Percentiles rank a stretch among this genome's conserved stretches.
Conservation (phyloP, 2,797 vertebrate genomes). For the Erpetoichthys calabaricus region DNA sequence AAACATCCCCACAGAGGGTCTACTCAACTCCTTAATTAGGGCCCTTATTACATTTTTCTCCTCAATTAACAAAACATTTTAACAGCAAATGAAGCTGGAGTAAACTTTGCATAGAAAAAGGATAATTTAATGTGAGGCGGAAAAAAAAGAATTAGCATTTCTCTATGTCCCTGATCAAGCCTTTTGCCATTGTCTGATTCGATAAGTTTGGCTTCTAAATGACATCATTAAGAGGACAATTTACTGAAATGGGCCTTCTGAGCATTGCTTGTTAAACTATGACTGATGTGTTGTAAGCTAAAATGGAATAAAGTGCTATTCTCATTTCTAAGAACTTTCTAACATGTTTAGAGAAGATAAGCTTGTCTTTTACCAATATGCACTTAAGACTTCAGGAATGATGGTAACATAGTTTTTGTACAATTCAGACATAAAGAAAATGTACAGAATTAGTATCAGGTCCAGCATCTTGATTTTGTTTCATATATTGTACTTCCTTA, state of each 20-base stretch:
- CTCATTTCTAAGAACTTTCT: no score
- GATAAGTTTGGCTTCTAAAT: background rate
- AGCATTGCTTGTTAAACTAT: background rate
- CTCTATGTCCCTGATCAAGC: background rate
- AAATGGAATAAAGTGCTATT: no score
- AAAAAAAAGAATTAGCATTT: background rate
- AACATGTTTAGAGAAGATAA: no score
- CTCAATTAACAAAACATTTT: constrained; percentile 1
- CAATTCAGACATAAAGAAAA: no score
- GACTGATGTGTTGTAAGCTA: background rate
- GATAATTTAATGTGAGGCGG: background rate
- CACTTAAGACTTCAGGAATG: no score
- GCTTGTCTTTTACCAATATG: no score
- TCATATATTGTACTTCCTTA: no score
- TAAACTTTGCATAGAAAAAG: background rate
- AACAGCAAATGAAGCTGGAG: background rate
- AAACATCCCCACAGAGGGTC: background rate
- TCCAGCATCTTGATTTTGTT: no score
- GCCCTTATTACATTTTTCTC: background rate
- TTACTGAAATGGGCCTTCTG: background rate
- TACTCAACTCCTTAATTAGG: background rate
- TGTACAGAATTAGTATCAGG: no score
- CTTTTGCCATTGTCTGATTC: constrained; percentile 1
- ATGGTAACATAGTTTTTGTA: no score
- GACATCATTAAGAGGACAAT: background rate